These are phyloP conservation scores for Streptopelia turtur DNA, from an alignment of 2,797 vertebrate species.

Conservation along the genomic window DNA sequence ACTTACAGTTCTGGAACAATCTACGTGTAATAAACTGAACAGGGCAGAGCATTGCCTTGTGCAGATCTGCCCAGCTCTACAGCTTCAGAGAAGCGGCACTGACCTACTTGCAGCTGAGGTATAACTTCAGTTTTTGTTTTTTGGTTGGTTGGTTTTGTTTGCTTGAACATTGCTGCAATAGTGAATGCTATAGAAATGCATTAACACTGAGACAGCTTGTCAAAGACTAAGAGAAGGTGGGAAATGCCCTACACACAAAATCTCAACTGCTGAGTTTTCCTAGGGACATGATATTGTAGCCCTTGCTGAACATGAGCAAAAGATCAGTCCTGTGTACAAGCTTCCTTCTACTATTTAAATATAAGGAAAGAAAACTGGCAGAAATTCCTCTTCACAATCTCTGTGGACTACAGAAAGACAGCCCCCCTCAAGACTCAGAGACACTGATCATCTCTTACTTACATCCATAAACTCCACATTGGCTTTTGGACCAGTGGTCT, in stretches of 20 bases:
- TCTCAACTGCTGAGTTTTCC: background rate
- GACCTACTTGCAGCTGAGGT: background rate
- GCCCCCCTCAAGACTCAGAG: background rate
- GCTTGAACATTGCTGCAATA: background rate
- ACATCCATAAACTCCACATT: conserved; percentile 99
- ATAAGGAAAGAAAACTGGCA: background rate
- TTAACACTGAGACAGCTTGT: background rate
- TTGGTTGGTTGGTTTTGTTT: background rate
- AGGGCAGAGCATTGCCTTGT: background rate
- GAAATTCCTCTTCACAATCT: background rate
- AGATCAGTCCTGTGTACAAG: background rate
- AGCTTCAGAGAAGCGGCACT: background rate
- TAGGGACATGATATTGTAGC: background rate
- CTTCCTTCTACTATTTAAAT: background rate
- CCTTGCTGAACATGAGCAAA: background rate
- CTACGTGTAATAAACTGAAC: background rate
- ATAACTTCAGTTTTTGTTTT: background rate
- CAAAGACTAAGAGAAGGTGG: background rate
- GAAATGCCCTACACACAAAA: background rate
- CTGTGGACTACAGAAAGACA: background rate
- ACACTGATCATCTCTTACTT: conserved; percentile 73
- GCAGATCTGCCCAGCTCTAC: background rate
- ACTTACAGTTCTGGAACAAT: background rate
- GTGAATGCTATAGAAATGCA: background rate
- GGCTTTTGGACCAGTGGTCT: conserved; percentile 94